Evolutionary conservation across 1,140 invertebrate species (phyloP), one percentile per base, ranked within the genome.

Genomic region (Heliconius congener): DNA sequence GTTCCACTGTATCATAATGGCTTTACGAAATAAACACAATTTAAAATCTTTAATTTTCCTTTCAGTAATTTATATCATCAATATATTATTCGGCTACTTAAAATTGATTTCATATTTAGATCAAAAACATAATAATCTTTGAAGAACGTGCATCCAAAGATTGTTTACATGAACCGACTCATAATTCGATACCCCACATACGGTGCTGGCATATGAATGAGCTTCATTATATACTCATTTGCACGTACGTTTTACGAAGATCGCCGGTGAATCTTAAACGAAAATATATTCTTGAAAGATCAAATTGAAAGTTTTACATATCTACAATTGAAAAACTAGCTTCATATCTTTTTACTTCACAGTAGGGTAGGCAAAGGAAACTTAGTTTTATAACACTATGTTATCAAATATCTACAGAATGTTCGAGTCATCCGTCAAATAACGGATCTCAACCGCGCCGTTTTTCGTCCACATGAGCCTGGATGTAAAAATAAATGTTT

Each of bases 131-230:
- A 52, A 52, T 52, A 19, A 19, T 19, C 16, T 39, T 16, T 66
- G 55, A 66, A 30, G 52, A 57, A 37, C 52, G 55, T 27, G 74
- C 55, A 60, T 37, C 19, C 55, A 66, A 37, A 75, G 52, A 72
- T 77, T 77, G 82, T 90, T 92, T 92, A 71, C 75, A 39, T 73
- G 73, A 57, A 76, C 55, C 46, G 80, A 82, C 79, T 82, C 79
- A 81, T 83, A 79, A 85, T 84, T 84, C 76, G 78, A 74, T 55
- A 52, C 50, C 50, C 50, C 73, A 77, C 66, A 76, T 27, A 73
- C 79, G 84, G 46, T 71, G 70, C 77, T 50, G 37, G 84, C 71
- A 84, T 84, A 76, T 77, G 83, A 83, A 85, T 85, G 74, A 79
- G 71, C 46, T 81, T 81, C 80, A 82, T 82, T 82, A 83, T 80